These are phyloP conservation scores for Muraenolepis orangiensis DNA, from an alignment of 2,797 vertebrate species.

Conservation along the genomic window DNA sequence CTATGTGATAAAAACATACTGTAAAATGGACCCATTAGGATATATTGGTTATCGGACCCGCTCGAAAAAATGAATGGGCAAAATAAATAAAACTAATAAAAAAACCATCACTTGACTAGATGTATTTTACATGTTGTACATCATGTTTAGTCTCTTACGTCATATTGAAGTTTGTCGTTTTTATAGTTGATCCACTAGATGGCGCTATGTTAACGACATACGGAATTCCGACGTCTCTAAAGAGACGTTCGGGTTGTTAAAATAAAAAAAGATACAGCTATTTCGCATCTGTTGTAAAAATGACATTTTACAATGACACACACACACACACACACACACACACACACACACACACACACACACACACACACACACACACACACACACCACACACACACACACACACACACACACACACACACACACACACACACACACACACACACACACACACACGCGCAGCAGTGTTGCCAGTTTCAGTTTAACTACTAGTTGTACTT, in stretches of 20 bases:
- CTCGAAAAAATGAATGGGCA: background rate
- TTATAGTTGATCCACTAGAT: background rate
- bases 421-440: constrained; percentile 4
- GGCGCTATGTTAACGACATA: background rate
- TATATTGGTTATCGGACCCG: too few relatives aligned
- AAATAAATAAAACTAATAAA: too few relatives aligned
- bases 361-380: too few relatives aligned
- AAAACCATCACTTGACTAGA: background rate
- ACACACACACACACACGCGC: constrained; percentile 20
- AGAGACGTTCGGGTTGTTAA: too few relatives aligned
- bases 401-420: background rate
- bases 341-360: background rate
- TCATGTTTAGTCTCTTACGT: background rate
- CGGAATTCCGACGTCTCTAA: background rate
- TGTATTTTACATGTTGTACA: background rate
- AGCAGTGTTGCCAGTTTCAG: constrained; percentile 21
- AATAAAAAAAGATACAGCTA: background rate
- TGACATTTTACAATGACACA: background rate
- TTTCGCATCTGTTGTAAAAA: background rate
- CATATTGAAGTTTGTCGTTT: background rate
- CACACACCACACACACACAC: background rate
- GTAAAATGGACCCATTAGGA: too few relatives aligned
- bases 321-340: background rate
- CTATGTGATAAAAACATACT: background rate
- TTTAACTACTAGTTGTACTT: background rate